Evolutionary conservation across 2,113 vertebrate genomes (phyloP).

Genomic region (Syngnathoides biaculeatus): DNA sequence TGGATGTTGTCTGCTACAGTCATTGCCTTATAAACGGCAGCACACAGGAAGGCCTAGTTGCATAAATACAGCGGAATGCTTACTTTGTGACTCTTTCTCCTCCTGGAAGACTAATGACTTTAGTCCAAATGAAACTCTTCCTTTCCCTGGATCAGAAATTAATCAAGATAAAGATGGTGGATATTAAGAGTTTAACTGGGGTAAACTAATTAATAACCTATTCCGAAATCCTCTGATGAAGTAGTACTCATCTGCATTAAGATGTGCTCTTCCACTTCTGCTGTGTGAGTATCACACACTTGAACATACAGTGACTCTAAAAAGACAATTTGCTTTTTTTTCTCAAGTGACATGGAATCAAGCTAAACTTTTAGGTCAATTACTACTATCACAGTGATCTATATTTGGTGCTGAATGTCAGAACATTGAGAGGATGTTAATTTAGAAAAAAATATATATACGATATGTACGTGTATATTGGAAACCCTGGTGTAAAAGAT

Average conservation of each 20-base stretch:
- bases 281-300: background rate
- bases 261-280: conserved; percentile 20
- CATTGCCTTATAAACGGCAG: background rate
- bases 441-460: no score
- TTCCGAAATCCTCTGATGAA: conserved; percentile 51
- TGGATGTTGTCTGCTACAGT: background rate
- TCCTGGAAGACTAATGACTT: conserved; percentile 72
- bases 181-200: conserved; percentile 77
- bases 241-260: conserved; percentile 58
- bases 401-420: no score
- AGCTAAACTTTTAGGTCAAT: no score
- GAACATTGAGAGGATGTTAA: no score
- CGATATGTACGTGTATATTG: no score
- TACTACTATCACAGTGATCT: no score
- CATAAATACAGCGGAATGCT: conserved; percentile 14
- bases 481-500: no score
- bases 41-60: background rate
- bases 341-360: no score
- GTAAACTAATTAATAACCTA: conserved; percentile 64
- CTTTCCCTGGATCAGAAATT: conserved; percentile 68
- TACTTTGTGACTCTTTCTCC: conserved; percentile 40
- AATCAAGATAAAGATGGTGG: conserved; percentile 71
- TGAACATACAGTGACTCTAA: background rate
- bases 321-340: background rate
- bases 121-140: conserved; percentile 77